These are phyloP conservation scores for Anabas testudineus DNA, from an alignment of 2,797 vertebrate species.

Conservation along the genomic window DNA sequence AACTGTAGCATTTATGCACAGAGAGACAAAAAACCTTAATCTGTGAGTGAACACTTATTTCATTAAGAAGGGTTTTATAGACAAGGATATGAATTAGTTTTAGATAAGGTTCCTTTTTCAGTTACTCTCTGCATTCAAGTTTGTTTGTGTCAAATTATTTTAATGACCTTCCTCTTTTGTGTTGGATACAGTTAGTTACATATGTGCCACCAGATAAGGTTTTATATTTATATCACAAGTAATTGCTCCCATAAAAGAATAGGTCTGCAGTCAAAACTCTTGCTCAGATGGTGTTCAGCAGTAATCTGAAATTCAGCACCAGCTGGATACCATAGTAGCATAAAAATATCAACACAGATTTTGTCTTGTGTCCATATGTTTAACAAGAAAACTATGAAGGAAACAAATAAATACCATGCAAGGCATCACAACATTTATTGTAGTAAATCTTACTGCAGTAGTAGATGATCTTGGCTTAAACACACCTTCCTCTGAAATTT, in stretches of 20 bases:
- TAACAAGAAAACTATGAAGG: neutral
- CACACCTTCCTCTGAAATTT: slow-evolving; percentile 45
- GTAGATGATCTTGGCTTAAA: neutral
- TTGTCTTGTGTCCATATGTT: slow-evolving; percentile 1
- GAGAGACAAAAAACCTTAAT: slow-evolving; percentile 56
- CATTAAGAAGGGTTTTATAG: slow-evolving; percentile 56
- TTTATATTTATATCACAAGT: slow-evolving; percentile 37
- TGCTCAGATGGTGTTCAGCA: slow-evolving; percentile 23
- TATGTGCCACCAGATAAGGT: slow-evolving; percentile 47
- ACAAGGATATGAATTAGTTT: slow-evolving; percentile 50
- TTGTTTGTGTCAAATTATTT: slow-evolving; percentile 34
- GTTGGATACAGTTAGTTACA: slow-evolving; percentile 45
- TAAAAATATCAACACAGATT: neutral
- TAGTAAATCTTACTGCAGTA: neutral
- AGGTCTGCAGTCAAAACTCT: slow-evolving; percentile 16
- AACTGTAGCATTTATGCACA: slow-evolving; percentile 76
- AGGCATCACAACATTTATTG: slow-evolving; percentile 14
- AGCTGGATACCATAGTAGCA: slow-evolving; percentile 2
- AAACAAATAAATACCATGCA: slow-evolving; percentile 15
- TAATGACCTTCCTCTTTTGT: slow-evolving; percentile 34
- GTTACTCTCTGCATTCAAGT: slow-evolving; percentile 43
- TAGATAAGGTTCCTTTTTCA: slow-evolving; percentile 44
- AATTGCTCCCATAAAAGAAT: slow-evolving; percentile 30
- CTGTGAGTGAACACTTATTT: slow-evolving; percentile 65
- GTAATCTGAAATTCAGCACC: slow-evolving; percentile 18